These are phyloP conservation scores for Erebia aethiops DNA, from an alignment of 2,888 invertebrate species.

Conservation along the genomic window DNA sequence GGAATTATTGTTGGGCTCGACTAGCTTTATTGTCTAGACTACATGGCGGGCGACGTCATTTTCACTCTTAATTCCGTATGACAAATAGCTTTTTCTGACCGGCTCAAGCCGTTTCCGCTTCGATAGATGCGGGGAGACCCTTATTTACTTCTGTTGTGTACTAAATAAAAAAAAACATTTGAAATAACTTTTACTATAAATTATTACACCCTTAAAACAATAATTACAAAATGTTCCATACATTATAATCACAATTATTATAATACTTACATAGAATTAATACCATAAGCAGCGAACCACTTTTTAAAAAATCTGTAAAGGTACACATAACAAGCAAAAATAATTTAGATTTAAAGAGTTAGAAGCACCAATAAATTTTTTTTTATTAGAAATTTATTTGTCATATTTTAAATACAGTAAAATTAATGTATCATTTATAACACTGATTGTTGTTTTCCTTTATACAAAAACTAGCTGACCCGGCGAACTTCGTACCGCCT, in stretches of 20 bases:
- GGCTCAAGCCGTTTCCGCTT: too few relatives aligned
- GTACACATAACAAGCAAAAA: not conserved
- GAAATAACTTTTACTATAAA: constrained; percentile 15
- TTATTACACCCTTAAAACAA: constrained; percentile 2
- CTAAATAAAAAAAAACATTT: not conserved
- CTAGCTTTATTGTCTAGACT: too few relatives aligned
- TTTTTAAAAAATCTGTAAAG: not conserved
- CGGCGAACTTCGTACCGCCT: too few relatives aligned
- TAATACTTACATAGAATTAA: constrained; percentile 14
- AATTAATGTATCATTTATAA: not conserved
- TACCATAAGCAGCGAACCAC: not conserved
- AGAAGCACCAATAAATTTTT: not conserved
- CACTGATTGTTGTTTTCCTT: not conserved
- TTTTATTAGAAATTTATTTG: not conserved
- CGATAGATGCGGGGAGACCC: too few relatives aligned
- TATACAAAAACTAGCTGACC: too few relatives aligned
- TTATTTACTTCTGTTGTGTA: too few relatives aligned
- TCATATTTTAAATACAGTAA: not conserved
- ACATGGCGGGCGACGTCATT: too few relatives aligned
- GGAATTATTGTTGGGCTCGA: too few relatives aligned
- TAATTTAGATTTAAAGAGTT: not conserved
- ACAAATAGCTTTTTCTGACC: too few relatives aligned
- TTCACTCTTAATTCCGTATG: too few relatives aligned
- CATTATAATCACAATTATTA: constrained; percentile 13
- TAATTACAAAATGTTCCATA: constrained; percentile 4